Evolutionary conservation across 1,140 invertebrate genomes (phyloP).

Genomic region (Argopecten irradians): DNA sequence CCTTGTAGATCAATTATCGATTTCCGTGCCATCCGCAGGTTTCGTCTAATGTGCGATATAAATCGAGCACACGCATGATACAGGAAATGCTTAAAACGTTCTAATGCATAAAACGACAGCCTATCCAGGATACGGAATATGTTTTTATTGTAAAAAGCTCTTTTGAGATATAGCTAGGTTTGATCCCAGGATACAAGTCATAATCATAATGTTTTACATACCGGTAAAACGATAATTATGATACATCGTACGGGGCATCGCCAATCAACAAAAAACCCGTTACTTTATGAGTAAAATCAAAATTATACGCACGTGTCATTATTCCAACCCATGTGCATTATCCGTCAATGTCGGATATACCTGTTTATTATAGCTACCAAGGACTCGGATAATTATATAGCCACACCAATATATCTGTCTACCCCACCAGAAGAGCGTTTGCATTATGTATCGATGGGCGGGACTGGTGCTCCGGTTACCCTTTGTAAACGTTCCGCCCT

Average conservation of each 20-base stretch:
- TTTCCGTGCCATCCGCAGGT: background rate
- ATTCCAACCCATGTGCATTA: background rate
- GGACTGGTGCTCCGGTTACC: background rate
- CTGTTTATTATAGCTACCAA: background rate
- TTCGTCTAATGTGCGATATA: background rate
- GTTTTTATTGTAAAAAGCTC: background rate
- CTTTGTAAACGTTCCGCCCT: background rate
- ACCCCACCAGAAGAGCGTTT: background rate
- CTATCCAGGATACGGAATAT: background rate
- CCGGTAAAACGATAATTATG: no score
- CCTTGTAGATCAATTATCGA: background rate
- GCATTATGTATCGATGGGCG: background rate
- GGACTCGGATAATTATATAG: background rate
- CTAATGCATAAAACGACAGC: background rate
- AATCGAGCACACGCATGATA: background rate
- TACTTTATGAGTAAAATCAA: no score
- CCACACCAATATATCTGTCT: conserved; percentile 7
- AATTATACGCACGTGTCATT: background rate
- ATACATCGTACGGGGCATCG: no score
- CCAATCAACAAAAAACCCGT: no score
- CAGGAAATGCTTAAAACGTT: background rate
- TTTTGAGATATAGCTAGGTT: no score
- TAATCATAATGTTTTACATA: no score
- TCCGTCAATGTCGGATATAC: background rate
- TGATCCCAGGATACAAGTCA: no score